phyloP scores from a whole-genome alignment of 2,113 vertebrate genomes.

The Sardina pilchardus region DNA sequence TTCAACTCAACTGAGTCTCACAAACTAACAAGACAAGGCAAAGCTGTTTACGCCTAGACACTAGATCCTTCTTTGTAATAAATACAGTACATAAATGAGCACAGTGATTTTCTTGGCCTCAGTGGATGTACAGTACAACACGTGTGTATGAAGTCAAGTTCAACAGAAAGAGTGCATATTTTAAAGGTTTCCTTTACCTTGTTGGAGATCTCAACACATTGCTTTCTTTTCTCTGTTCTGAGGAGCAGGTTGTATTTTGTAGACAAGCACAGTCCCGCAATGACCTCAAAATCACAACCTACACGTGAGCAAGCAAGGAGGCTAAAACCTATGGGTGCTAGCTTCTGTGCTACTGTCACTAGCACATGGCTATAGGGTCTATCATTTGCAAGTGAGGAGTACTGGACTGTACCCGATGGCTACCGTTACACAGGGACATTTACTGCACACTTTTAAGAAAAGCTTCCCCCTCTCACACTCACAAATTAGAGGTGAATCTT shows the following conservation, averaged over 20 bases:
- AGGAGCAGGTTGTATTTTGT: neutral
- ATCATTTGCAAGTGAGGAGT: too few species aligned
- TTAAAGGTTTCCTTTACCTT: neutral
- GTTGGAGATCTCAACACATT: neutral
- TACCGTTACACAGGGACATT: neutral
- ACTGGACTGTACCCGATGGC: neutral
- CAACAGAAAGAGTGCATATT: neutral
- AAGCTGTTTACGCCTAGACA: conserved; percentile 31
- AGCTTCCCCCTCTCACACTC: neutral
- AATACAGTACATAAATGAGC: neutral
- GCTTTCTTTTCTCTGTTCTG: neutral
- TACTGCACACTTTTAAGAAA: neutral
- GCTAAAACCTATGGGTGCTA: neutral
- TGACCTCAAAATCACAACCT: too few species aligned
- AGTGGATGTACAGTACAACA: neutral
- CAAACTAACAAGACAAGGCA: conserved; percentile 36
- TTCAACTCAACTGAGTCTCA: neutral
- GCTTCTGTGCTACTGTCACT: neutral
- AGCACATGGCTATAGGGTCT: neutral
- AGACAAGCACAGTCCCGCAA: neutral
- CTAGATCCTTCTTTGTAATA: neutral
- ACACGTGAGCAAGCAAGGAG: neutral
- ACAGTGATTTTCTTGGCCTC: neutral
- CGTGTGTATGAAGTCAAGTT: neutral
- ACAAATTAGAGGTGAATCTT: neutral